A percentile compares a stretch with the other conserved stretches of the same genome.
These are phyloP conservation scores for Perodicticus potto DNA, from an alignment of 2,797 vertebrate species.

Conservation along the genomic window DNA sequence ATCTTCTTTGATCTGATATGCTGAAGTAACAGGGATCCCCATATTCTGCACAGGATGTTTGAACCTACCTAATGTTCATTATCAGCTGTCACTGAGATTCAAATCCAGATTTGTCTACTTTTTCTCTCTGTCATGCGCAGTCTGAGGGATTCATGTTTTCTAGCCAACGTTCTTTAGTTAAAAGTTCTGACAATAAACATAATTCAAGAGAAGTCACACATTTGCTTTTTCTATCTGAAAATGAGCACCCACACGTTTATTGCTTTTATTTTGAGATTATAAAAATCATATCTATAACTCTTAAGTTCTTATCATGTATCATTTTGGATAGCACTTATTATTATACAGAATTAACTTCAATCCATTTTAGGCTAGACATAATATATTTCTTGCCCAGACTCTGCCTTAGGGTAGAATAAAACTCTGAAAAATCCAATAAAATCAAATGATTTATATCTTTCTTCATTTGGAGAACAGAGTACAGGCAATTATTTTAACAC, in stretches of 20 bases:
- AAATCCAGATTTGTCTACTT: background rate
- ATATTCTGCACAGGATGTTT: background rate
- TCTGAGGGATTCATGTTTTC: background rate
- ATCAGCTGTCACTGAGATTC: background rate
- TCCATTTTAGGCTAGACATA: background rate
- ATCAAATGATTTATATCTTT: constrained; percentile 31
- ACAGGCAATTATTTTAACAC: constrained; percentile 38
- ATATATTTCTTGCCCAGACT: background rate
- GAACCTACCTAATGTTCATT: background rate
- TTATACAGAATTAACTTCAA: constrained; percentile 52
- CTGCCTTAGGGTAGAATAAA: constrained; percentile 36
- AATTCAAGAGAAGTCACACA: background rate
- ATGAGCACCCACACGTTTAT: background rate
- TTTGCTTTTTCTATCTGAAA: constrained; percentile 20
- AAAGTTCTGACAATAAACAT: constrained; percentile 34
- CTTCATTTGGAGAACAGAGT: constrained; percentile 35
- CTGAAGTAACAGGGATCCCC: background rate
- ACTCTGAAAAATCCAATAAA: constrained; percentile 48
- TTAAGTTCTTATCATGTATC: background rate
- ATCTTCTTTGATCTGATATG: background rate
- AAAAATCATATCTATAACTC: constrained; percentile 19
- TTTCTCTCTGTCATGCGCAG: background rate
- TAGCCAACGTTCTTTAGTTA: background rate
- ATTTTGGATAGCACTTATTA: background rate
- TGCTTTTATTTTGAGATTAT: background rate